Conservation (phyloP, 2,797 vertebrate genomes). For the Holocentrus rufus region DNA sequence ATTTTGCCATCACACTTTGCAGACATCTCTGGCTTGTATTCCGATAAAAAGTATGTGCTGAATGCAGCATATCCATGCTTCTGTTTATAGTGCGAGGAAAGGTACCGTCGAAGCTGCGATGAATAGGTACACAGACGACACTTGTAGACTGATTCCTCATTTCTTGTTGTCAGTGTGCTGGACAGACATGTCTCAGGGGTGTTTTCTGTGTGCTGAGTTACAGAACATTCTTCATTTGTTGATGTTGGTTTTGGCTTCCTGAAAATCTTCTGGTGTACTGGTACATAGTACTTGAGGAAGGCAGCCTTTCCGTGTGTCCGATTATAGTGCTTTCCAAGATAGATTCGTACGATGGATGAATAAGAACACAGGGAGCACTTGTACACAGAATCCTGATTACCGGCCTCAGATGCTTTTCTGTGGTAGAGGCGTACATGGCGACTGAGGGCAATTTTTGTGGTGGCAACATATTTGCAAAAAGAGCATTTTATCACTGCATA, state of each 20-base stretch:
- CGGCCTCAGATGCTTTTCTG: conserved; percentile 77
- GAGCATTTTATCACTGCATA: conserved; percentile 83
- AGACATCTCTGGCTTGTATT: conserved; percentile 65
- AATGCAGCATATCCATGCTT: conserved; percentile 57
- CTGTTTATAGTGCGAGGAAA: conserved; percentile 62
- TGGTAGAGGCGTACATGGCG: conserved; percentile 86
- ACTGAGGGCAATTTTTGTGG: conserved; percentile 82
- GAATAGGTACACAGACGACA: conserved; percentile 68
- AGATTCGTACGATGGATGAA: conserved; percentile 82
- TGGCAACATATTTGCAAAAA: conserved; percentile 85
- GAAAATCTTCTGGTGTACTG: conserved; percentile 73
- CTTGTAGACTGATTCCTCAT: conserved; percentile 8
- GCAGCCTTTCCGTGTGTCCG: conserved; percentile 88
- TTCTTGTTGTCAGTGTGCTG: fast-evolving
- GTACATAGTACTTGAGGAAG: conserved; percentile 84
- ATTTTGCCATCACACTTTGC: conserved; percentile 47
- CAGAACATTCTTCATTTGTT: conserved; percentile 75
- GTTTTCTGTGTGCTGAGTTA: conserved; percentile 73
- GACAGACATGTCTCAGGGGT: conserved; percentile 34
- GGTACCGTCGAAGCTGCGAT: conserved; percentile 36
- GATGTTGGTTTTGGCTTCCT: conserved; percentile 79
- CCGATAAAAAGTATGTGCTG: conserved; percentile 32
- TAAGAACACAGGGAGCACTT: conserved; percentile 86
- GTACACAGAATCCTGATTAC: conserved; percentile 81
- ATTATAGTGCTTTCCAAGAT: conserved; percentile 86